Conservation (phyloP, 2,888 invertebrate genomes). For the Anthrax anthrax region DNA sequence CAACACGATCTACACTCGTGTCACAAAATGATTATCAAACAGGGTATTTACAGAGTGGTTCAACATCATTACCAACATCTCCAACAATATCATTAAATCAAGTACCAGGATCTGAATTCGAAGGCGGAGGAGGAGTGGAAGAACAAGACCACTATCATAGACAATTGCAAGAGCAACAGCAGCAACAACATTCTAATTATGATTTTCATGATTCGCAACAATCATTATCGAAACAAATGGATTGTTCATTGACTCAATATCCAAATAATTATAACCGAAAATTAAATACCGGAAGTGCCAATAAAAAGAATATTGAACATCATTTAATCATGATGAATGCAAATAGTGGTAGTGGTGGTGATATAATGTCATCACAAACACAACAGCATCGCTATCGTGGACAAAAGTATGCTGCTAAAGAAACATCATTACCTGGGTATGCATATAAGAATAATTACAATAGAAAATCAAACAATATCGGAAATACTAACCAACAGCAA, state of each 20-base stretch:
- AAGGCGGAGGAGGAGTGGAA: background rate
- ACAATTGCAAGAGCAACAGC: background rate
- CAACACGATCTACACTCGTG: background rate
- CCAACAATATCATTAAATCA: background rate
- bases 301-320: background rate
- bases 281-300: background rate
- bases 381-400: too few species aligned
- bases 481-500: background rate
- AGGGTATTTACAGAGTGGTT: too few species aligned
- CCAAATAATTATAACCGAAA: background rate
- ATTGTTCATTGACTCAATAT: background rate
- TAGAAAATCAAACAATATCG: background rate
- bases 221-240: background rate
- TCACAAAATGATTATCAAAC: background rate
- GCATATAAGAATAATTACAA: background rate
- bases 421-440: background rate
- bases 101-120: too few species aligned
- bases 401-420: background rate
- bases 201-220: background rate
- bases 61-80: background rate
- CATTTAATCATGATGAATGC: background rate
- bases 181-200: background rate
- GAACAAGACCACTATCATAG: background rate
- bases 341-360: background rate
- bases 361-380: background rate